A percentile compares a stretch with the other conserved stretches of the same genome.
phyloP scores from a whole-genome alignment of 2,797 vertebrate species.

The Galago senegalensis region DNA sequence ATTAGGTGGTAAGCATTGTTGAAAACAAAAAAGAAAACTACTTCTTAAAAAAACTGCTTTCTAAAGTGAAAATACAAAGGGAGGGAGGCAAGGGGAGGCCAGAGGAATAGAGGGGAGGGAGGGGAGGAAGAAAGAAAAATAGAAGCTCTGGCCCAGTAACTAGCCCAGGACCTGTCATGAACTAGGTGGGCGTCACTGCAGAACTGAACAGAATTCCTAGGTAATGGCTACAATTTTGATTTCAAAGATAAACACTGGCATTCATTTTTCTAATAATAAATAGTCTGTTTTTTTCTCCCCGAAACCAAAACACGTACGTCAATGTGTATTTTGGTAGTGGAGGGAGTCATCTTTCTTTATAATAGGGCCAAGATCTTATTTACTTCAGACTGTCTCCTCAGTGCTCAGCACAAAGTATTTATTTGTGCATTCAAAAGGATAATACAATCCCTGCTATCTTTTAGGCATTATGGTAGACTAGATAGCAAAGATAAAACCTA shows the following conservation, averaged over 20 bases:
- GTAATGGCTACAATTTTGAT: not conserved
- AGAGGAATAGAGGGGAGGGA: no score
- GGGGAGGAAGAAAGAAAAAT: not conserved
- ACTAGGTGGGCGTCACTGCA: not conserved
- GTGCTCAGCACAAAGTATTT: not conserved
- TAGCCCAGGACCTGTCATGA: not conserved
- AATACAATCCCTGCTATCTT: not conserved
- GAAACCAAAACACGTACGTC: not conserved
- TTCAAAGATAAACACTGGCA: not conserved
- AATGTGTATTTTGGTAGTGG: not conserved
- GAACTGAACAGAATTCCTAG: not conserved
- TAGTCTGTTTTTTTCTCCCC: not conserved
- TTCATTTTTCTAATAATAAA: not conserved
- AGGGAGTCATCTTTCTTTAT: not conserved
- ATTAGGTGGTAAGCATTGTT: not conserved
- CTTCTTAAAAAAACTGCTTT: not conserved
- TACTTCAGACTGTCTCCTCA: not conserved
- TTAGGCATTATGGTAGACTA: not conserved
- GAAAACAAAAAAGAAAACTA: not conserved
- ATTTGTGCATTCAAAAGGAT: not conserved
- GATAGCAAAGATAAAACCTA: not conserved
- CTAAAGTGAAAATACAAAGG: not conserved
- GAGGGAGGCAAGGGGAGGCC: not conserved
- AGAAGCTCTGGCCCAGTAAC: not conserved
- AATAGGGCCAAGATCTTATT: not conserved